These are phyloP conservation scores for Thripadectes ignobilis DNA, from an alignment of 2,797 vertebrate species.

Conservation along the genomic window DNA sequence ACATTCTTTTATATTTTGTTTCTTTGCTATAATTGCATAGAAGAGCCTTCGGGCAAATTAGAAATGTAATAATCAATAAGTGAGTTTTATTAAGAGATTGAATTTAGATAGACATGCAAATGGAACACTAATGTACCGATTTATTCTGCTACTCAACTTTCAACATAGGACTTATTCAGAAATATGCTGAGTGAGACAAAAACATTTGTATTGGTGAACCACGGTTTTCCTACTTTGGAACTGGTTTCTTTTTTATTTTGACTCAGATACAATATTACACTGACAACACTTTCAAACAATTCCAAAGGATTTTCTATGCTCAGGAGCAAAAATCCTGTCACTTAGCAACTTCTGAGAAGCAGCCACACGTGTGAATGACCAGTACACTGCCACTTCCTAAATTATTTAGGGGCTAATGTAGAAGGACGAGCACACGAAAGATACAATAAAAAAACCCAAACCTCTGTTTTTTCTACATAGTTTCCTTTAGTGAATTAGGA, in stretches of 20 bases:
- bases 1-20: background rate
- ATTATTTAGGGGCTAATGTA: background rate
- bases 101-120: conserved; percentile 14
- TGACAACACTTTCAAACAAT: background rate
- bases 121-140: background rate
- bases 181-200: background rate
- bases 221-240: background rate
- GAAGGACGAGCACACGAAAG: background rate
- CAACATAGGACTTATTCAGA: background rate
- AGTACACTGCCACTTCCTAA: background rate
- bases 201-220: background rate
- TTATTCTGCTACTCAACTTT: background rate
- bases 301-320: background rate
- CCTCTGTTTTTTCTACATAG: background rate
- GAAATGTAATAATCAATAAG: conserved; percentile 44
- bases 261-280: background rate
- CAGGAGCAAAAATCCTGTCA: background rate
- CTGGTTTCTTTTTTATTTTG: background rate
- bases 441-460: background rate
- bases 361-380: background rate
- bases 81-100: conserved; percentile 19
- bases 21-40: background rate
- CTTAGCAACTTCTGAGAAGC: background rate
- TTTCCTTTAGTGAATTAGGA: background rate
- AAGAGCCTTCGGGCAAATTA: conserved; percentile 13